A percentile compares a stretch with the other conserved stretches of the same genome.
Evolutionary conservation across 1,140 invertebrate genomes (phyloP).

Genomic region (Lepidotrigona ventralis): DNA sequence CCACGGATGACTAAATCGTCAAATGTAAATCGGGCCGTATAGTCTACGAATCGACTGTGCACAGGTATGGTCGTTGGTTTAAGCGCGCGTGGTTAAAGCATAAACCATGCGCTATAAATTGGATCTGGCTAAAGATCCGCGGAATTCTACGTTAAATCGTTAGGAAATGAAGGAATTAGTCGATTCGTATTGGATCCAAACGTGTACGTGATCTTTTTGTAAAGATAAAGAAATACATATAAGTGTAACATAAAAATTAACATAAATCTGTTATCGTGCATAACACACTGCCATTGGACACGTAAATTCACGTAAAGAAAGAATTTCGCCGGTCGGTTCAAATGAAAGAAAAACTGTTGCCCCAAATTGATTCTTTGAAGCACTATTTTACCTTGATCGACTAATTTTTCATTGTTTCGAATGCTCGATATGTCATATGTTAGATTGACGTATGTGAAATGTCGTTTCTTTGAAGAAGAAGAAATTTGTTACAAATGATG

Average conservation of each 20-base stretch:
- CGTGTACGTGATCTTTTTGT: constrained; percentile 52
- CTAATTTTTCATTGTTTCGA: neutral
- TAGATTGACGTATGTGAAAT: neutral
- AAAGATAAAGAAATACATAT: constrained; percentile 60
- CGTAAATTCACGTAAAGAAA: constrained; percentile 24
- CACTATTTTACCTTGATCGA: neutral
- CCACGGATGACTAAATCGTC: neutral
- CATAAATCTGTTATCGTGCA: constrained; percentile 56
- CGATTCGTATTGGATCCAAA: constrained; percentile 19
- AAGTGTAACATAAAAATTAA: constrained; percentile 62
- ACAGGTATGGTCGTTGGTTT: neutral
- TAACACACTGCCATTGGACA: constrained; percentile 63
- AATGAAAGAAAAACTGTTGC: neutral
- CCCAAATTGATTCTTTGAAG: constrained; percentile 25
- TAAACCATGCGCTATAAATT: neutral
- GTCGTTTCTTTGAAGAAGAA: too few relatives aligned
- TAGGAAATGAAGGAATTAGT: neutral
- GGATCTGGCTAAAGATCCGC: neutral
- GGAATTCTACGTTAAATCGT: neutral
- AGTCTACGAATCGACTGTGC: neutral
- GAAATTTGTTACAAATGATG: too few relatives aligned
- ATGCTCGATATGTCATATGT: neutral
- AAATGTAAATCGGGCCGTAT: constrained; percentile 12
- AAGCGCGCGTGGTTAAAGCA: neutral
- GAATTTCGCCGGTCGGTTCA: constrained; percentile 9